phyloP scores from a whole-genome alignment of 2,797 vertebrate genomes.

The Jordanella pulchra region DNA sequence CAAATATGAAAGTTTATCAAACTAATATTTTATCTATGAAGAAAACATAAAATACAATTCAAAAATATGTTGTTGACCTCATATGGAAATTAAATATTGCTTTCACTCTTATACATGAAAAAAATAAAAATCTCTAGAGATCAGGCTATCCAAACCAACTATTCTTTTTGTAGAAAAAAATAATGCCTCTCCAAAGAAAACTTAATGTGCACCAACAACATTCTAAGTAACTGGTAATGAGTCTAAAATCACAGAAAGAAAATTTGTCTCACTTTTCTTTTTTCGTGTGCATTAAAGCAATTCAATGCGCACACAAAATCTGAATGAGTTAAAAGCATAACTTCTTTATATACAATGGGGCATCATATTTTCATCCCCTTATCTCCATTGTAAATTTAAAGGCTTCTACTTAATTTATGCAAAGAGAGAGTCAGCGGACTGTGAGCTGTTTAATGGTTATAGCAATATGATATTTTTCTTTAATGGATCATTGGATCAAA shows the following conservation, averaged over 20 bases:
- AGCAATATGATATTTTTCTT: not conserved
- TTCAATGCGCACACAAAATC: not conserved
- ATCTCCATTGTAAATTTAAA: no score
- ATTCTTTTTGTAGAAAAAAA: no score
- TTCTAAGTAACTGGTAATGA: not conserved
- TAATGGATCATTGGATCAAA: not conserved
- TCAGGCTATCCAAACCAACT: not conserved
- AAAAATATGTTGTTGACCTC: no score
- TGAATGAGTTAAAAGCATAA: not conserved
- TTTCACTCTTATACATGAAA: no score
- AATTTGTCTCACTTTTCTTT: not conserved
- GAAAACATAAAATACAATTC: not conserved
- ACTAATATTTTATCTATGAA: not conserved
- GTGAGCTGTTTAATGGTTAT: not conserved
- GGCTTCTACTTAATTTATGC: not conserved
- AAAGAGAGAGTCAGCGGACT: not conserved
- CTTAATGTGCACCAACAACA: not conserved
- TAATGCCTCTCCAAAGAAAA: not conserved
- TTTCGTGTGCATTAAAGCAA: not conserved
- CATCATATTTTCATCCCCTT: not conserved
- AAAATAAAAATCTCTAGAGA: no score
- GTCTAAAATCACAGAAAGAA: not conserved
- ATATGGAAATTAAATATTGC: no score
- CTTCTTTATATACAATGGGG: not conserved
- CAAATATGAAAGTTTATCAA: not conserved